A percentile compares a stretch with the other conserved stretches of the same genome.
Conservation (phyloP, 2,888 invertebrate species). For the Aleiodes leptofemur region DNA sequence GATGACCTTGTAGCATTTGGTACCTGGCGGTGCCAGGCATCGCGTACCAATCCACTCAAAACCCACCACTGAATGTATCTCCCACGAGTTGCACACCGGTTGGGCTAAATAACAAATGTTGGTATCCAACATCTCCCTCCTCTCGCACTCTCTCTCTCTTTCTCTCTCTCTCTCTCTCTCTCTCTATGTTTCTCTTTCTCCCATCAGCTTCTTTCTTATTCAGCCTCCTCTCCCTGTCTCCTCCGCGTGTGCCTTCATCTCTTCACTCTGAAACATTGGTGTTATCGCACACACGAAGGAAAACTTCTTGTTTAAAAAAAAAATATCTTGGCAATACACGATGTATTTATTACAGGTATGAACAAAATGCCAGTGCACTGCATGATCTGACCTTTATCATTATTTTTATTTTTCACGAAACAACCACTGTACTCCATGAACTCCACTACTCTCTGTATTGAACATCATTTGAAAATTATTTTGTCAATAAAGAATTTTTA, state of each 20-base stretch:
- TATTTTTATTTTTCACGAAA: slow-evolving; percentile 6
- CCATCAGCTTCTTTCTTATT: no score
- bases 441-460: not conserved
- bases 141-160: not conserved
- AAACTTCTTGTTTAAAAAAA: slow-evolving; percentile 5
- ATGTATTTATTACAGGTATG: slow-evolving; percentile 23
- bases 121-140: slow-evolving; percentile 28
- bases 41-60: slow-evolving; percentile 52
- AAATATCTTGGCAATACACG: slow-evolving; percentile 24
- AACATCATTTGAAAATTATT: not conserved
- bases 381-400: slow-evolving; percentile 30
- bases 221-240: not conserved
- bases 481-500: no score
- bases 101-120: slow-evolving; percentile 32
- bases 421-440: slow-evolving; percentile 7
- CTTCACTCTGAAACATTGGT: not conserved
- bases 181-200: not conserved
- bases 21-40: slow-evolving; percentile 73
- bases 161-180: not conserved
- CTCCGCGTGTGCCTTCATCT: not conserved
- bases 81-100: slow-evolving; percentile 35
- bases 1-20: slow-evolving; percentile 74
- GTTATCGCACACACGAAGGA: slow-evolving; percentile 8
- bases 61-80: slow-evolving; percentile 23
- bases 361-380: slow-evolving; percentile 24